Evolutionary conservation across 2,888 invertebrate genomes (phyloP).

Genomic region (Ectropis crepuscularia): DNA sequence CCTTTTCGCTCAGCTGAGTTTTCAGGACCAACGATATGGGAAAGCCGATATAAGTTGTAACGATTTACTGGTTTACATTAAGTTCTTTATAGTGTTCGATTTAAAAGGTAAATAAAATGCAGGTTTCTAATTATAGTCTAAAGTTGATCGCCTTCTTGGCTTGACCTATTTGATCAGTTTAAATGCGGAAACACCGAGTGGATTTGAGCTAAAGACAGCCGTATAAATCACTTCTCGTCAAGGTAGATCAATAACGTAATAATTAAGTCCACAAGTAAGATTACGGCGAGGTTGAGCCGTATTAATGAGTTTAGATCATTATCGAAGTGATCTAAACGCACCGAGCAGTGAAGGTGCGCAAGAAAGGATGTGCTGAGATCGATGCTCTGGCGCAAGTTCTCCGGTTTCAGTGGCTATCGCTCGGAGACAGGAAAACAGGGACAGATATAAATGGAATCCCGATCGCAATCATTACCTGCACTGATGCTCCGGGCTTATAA

Average conservation of each 20-base stretch:
- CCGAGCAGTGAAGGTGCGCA: slow-evolving; percentile 23
- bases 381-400: slow-evolving; percentile 45
- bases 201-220: slow-evolving; percentile 15
- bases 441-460: slow-evolving; percentile 70
- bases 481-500: slow-evolving; percentile 40
- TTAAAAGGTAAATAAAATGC: slow-evolving; percentile 16
- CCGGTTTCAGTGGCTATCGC: slow-evolving; percentile 46
- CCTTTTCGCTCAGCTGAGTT: slow-evolving; percentile 2
- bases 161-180: slow-evolving; percentile 33
- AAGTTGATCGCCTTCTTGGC: slow-evolving; percentile 37
- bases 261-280: slow-evolving; percentile 3
- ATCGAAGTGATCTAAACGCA: slow-evolving; percentile 19
- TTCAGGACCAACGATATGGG: slow-evolving; percentile 15
- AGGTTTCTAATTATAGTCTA: slow-evolving; percentile 20
- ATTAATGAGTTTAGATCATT: slow-evolving; percentile 7
- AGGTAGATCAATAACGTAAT: slow-evolving; percentile 23
- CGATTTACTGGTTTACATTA: slow-evolving; percentile 11
- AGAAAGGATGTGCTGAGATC: slow-evolving; percentile 37
- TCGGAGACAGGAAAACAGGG: slow-evolving; percentile 69
- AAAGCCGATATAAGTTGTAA: slow-evolving; percentile 4
- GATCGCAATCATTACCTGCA: slow-evolving; percentile 51
- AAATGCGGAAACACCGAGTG: slow-evolving; percentile 35
- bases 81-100: slow-evolving; percentile 3
- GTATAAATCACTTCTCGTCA: slow-evolving; percentile 29
- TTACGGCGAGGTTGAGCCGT: slow-evolving; percentile 4